Conservation (phyloP, 2,888 invertebrate genomes). For the Dione juno region DNA sequence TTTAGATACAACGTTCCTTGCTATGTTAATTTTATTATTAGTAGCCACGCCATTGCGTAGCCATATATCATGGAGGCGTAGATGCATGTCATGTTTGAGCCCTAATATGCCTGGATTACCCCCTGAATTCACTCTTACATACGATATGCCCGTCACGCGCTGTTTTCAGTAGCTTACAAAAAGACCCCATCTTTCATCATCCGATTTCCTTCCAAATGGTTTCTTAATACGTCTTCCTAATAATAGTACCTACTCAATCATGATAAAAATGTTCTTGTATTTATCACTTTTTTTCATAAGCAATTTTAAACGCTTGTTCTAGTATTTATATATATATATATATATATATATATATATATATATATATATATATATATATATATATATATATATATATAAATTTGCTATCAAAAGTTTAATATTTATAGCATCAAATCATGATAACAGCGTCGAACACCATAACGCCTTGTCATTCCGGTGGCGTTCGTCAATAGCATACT, state of each 20-base stretch:
- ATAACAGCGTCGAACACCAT: slow-evolving; percentile 60
- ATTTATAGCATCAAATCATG: slow-evolving; percentile 72
- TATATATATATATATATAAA: slow-evolving; percentile 26
- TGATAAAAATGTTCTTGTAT: slow-evolving; percentile 45
- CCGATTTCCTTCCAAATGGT: slow-evolving; percentile 64
- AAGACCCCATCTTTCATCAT: slow-evolving; percentile 66
- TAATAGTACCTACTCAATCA: slow-evolving; percentile 62
- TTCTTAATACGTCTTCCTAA: slow-evolving; percentile 55
- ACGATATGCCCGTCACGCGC: slow-evolving; percentile 65
- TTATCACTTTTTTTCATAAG: slow-evolving; percentile 19
- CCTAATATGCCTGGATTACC: slow-evolving; percentile 58
- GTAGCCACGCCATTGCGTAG: slow-evolving; percentile 38
- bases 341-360: slow-evolving; percentile 20
- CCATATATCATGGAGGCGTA: slow-evolving; percentile 43
- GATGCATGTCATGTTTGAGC: slow-evolving; percentile 54
- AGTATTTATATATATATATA: not conserved
- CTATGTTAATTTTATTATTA: slow-evolving; percentile 20
- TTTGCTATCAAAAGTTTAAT: slow-evolving; percentile 55
- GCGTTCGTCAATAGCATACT: slow-evolving; percentile 76
- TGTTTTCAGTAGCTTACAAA: slow-evolving; percentile 61
- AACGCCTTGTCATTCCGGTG: slow-evolving; percentile 79
- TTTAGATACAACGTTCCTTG: not conserved
- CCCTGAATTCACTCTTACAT: slow-evolving; percentile 53
- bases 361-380: slow-evolving; percentile 19
- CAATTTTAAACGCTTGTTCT: slow-evolving; percentile 10